Base-by-base conservation (phyloP, 2,888 invertebrate genomes). In the Ornithoptera alexandrae region DNA sequence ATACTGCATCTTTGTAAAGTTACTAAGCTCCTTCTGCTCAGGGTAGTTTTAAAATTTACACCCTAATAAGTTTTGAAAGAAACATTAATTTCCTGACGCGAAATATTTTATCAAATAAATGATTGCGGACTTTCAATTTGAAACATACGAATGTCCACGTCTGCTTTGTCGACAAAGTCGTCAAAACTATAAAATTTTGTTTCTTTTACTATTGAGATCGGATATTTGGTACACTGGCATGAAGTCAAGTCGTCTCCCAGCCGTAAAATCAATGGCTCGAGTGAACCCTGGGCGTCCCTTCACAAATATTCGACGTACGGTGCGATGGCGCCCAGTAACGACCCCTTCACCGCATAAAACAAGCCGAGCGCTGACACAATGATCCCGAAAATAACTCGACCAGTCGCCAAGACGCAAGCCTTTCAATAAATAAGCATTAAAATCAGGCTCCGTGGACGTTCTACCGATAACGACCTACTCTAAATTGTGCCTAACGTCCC, bases 391-490 rank as follows among this genome's bases (percentile, higher is more conserved):
- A 85, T 89, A 88, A 87, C 86, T 88, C 83, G 75, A 74, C 77
- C 77, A 74, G 75, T 75, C 78, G 74, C 77, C 78, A 81, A 84
- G 86, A 85, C 83, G 81, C 78, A 79, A 81, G 80, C 84, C 84
- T 87, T 86, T 87, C 90, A 84, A 90, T 92, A 92, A 92, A 92
- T 92, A 92, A 90, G 89, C 89, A 90, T 92, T 92, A 89, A 86
- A 87, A 84, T 81, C 76, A 73, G 74, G 78, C 76, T 74, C 78
- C 76, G 77, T 77, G 81, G 79, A 80, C 81, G 77, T 74, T 78
- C 76, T 73, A 72, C 74, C 82, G 86, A 87, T 86, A 87, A 87
- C 84, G 83, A 84, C 81, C 61, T 67, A 72, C 74, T 71, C 78
- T 81, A 82, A 83, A 82, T 83, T 81, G 79, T 76, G 74, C 78